These are phyloP conservation scores for Oryctolagus cuniculus DNA, from an alignment of 2,113 vertebrate species.

Conservation along the genomic window mOryCun1.1 NC_091438.1:3876501-3877000, in stretches of 20 bases:
- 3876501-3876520: constrained; percentile 59
- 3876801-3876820: background rate
- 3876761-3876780: background rate
- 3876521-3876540: constrained; percentile 38
- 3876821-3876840: background rate
- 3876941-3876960: background rate
- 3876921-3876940: background rate
- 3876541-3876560: constrained; percentile 60
- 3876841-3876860: background rate
- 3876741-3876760: background rate
- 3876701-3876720: constrained; percentile 80
- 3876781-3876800: background rate
- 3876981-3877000: background rate
- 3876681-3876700: constrained; percentile 80
- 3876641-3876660: constrained; percentile 82
- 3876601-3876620: constrained; percentile 82
- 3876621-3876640: constrained; percentile 84
- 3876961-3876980: background rate
- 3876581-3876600: constrained; percentile 77
- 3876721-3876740: constrained; percentile 63
- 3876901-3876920: background rate
- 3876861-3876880: background rate
- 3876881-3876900: background rate
- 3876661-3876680: constrained; percentile 72
- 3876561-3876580: constrained; percentile 74